Percentiles rank a stretch among this genome's conserved stretches.
These are phyloP conservation scores for Thaleichthys pacificus DNA, from an alignment of 2,797 vertebrate species.

Conservation along the genomic window DNA sequence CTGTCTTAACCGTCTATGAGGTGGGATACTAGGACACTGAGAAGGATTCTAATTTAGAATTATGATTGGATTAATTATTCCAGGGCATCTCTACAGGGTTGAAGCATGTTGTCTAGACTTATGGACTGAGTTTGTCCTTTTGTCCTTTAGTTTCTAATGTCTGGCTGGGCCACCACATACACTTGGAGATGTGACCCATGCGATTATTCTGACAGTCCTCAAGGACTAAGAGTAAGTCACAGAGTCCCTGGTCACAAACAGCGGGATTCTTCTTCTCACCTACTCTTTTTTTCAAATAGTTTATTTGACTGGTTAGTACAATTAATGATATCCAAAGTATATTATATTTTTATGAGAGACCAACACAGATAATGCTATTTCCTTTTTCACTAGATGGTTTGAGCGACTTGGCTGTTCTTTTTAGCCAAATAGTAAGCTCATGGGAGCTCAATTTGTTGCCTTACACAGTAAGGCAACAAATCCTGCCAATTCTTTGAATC, in stretches of 20 bases:
- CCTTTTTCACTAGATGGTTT: slow-evolving; percentile 83
- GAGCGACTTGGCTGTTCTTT: slow-evolving; percentile 93
- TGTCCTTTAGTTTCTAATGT: slow-evolving; percentile 88
- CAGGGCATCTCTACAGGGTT: background rate
- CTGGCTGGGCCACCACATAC: slow-evolving; percentile 91
- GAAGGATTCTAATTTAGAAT: background rate
- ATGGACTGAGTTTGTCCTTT: background rate
- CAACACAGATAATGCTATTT: background rate
- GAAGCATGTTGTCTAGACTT: background rate
- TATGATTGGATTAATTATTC: background rate
- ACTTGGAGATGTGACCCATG: slow-evolving; percentile 92
- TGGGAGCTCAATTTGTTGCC: no score
- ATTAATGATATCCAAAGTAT: background rate
- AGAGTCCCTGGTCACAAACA: background rate
- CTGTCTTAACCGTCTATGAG: slow-evolving; percentile 92
- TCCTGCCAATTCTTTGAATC: background rate
- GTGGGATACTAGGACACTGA: slow-evolving; percentile 67
- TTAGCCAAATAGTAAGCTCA: slow-evolving; percentile 97
- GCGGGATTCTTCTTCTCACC: background rate
- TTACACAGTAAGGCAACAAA: slow-evolving; percentile 85
- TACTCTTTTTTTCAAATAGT: background rate
- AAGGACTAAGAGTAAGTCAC: slow-evolving; percentile 83
- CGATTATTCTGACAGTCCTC: slow-evolving; percentile 86
- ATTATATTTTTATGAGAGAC: background rate
- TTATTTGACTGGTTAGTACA: background rate